Evolutionary conservation across 2,113 vertebrate genomes (phyloP).

Genomic region (Onychostruthus taczanowskii): DNA sequence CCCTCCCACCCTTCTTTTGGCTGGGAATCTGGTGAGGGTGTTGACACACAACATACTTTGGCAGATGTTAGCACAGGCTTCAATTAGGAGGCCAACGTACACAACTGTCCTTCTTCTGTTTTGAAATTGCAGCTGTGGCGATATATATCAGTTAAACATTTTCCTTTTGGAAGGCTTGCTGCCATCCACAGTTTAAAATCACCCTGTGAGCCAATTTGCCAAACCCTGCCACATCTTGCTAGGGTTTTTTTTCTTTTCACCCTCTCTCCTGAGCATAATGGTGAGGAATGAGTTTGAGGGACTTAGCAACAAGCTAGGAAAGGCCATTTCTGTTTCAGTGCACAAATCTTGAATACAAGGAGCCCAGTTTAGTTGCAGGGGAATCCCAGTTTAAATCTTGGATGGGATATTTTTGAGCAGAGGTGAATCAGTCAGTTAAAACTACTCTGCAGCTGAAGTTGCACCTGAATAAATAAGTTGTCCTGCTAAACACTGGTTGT

Average conservation of each 20-base stretch:
- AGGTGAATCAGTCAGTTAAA: neutral
- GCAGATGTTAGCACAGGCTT: conserved; percentile 54
- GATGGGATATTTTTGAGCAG: neutral
- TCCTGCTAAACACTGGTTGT: neutral
- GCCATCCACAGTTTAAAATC: conserved; percentile 4
- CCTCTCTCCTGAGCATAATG: neutral
- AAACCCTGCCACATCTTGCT: neutral
- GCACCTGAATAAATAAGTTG: neutral
- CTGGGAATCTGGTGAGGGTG: conserved; percentile 30
- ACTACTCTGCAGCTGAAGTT: neutral
- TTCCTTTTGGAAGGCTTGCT: conserved; percentile 8
- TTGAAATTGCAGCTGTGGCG: conserved; percentile 49
- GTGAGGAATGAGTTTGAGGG: neutral
- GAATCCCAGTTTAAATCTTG: neutral
- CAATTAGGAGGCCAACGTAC: conserved; percentile 4
- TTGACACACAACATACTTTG: conserved; percentile 62
- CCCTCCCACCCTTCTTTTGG: conserved; percentile 7
- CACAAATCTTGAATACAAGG: neutral
- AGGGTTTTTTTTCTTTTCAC: neutral
- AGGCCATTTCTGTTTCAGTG: neutral
- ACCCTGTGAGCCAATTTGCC: neutral
- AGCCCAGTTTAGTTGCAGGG: neutral
- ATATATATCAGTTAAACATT: conserved; percentile 12
- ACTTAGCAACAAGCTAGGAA: neutral
- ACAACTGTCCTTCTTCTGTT: conserved; percentile 41